Evolutionary conservation across 2,888 invertebrate species (phyloP), one percentile per base, ranked within the genome.

Genomic region (Drosophila melanosoma): DNA sequence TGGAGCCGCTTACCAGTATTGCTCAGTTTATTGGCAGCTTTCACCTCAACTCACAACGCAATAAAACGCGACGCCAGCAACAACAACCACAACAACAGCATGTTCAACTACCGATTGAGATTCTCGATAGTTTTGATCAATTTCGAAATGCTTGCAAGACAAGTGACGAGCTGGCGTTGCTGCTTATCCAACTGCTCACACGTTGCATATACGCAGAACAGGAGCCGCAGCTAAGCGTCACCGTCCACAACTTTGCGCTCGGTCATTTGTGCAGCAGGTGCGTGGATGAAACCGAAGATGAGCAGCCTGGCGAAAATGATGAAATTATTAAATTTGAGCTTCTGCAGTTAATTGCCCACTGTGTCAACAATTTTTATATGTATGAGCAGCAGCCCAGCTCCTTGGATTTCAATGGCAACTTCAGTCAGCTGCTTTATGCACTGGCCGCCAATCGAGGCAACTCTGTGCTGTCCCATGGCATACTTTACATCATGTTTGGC

Each of bases 341-440:
- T 7, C 68, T 93, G 1, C 87, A 86, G 32, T 69, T 93, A 29
- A 87, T 91, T 61, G 89, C 86, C 3, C 82, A 82, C 45, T 93
- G 93, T 61, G 85, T 92, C 12, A 92, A 92, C 48, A 92, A 91
- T 66, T 82, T 93, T 48, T 91, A 91, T 61, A 74, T 86, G n/a
- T 75, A 88, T 4, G 85, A 90, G 11, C 80, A 87, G 35, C 87
- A 90, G 42, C 74, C 90, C 1, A 76, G 77, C 57, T 88, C 20
- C 66, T 88, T 74, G 66, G 88, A 92, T 38, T 86, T 91, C 74
- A 90, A 79, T 65, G 84, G 70, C 75, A 92, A 72, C 78, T 92
- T 73, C 65, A 87, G 84, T 15, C 89, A 90, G 15, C 67, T 87
- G 1, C 76, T 90, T 2, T 87, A 90, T 23, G 87, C 87, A 0